Base-by-base conservation (phyloP, 2,113 vertebrate genomes). In the Carettochelys insculpta region DNA sequence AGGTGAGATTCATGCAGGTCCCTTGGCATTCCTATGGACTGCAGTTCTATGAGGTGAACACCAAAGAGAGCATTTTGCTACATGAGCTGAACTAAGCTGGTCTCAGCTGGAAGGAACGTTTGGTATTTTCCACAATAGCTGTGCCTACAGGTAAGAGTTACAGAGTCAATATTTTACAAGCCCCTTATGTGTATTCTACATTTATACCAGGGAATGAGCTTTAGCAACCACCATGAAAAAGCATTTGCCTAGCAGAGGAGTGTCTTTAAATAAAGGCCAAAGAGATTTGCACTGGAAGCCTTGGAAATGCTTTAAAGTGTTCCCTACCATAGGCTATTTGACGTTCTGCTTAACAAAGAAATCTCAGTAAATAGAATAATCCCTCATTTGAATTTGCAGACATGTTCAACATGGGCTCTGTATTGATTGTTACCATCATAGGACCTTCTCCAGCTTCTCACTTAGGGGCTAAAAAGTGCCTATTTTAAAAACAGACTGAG, bases 191-290 rank as follows among this genome's bases (percentile, higher is more conserved):
- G 52, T 47, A 68, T 86, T 87, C 16, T 22, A 71, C 73, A 56
- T 78, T 87, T 79, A 38, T 8, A 19, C 4, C 80, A 54, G 65
- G 87, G 82, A 54, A 10, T 0, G 0, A 75, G 48, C 56, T 11
- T 80, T 89, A 92, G 77, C 78, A 92, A 91, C 79, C 51, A 61
- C 75, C 6, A 29, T 45, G 54, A 80, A 85, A 94, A 89, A 82
- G 3, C 17, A 43, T 95, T 94, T 94, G 68, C 85, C 78, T 20
- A 51, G 41, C 34, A 85, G 14, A 82, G 90, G 43, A 22, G 4
- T 41, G 61, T 3, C 92, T 93, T 95, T 82, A 85, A 82, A 65
- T 89, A 96, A 95, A 95, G 94, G 89, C 89, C 92, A 93, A 83
- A 89, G 38, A 80, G 92, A 90, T 91, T 65, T 92, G 73, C 52